Percentiles rank a stretch among this genome's conserved stretches.
These are phyloP conservation scores for Poecilia gillii DNA, from an alignment of 2,797 vertebrate species.

Conservation along the genomic window DNA sequence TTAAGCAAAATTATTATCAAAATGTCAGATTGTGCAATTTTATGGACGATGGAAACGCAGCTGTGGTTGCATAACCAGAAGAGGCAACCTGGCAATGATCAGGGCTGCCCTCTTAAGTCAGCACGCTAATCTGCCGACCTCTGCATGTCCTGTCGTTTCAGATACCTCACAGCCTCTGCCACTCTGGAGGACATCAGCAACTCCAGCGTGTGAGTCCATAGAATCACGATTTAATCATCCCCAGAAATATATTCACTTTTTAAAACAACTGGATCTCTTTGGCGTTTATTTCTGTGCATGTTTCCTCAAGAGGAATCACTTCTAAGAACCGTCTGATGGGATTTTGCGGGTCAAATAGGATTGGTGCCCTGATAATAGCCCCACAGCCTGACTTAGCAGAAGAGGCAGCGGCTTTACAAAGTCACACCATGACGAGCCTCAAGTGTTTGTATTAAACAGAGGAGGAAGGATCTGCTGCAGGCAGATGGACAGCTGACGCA, in stretches of 20 bases:
- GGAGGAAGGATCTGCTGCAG: constrained; percentile 21
- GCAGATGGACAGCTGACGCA: constrained; percentile 27
- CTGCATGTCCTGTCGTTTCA: constrained; percentile 66
- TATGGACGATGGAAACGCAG: too few species aligned
- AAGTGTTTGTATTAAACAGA: constrained; percentile 34
- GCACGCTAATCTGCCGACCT: constrained; percentile 26
- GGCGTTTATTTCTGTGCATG: constrained; percentile 17
- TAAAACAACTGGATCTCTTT: not conserved
- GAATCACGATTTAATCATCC: constrained; percentile 1
- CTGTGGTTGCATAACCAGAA: constrained; percentile 53
- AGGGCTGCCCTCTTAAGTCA: constrained; percentile 27
- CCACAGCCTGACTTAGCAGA: constrained; percentile 65
- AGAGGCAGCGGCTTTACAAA: constrained; percentile 43
- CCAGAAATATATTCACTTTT: not conserved
- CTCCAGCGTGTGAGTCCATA: constrained; percentile 83
- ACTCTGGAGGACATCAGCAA: constrained; percentile 89
- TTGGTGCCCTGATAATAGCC: constrained; percentile 70
- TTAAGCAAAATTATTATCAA: too few species aligned
- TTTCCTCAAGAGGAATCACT: constrained; percentile 39
- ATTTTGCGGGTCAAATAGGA: constrained; percentile 70
- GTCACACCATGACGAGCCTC: constrained; percentile 16
- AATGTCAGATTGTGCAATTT: too few species aligned
- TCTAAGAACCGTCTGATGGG: constrained; percentile 70
- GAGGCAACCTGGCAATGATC: constrained; percentile 27
- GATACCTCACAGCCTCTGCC: constrained; percentile 87